These are phyloP conservation scores for Sphaeridia pumilis DNA, from an alignment of 2,888 invertebrate species.

Conservation along the genomic window DNA sequence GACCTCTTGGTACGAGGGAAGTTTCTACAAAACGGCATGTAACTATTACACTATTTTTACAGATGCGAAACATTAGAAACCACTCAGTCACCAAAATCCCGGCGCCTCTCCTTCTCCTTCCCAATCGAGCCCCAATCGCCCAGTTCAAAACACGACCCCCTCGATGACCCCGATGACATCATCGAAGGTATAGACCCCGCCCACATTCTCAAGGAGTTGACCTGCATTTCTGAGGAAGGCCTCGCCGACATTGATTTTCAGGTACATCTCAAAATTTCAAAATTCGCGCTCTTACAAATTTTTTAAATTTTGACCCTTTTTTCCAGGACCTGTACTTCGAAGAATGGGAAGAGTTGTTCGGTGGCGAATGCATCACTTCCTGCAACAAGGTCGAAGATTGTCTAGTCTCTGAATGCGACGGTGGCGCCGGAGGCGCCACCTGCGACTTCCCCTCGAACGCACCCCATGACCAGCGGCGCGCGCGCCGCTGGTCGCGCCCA, in stretches of 20 bases:
- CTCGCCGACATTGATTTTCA: conserved; percentile 71
- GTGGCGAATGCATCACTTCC: conserved; percentile 51
- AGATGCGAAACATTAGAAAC: conserved; percentile 39
- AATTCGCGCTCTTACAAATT: not conserved
- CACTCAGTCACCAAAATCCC: conserved; percentile 47
- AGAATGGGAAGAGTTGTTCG: conserved; percentile 35
- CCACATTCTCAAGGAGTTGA: conserved; percentile 47
- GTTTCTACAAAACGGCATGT: not conserved
- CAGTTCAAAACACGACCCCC: conserved; percentile 28
- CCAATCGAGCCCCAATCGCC: conserved; percentile 29
- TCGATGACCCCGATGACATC: conserved; percentile 2
- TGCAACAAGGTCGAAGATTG: conserved; percentile 55
- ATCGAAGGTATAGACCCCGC: conserved; percentile 22
- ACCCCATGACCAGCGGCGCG: conserved; percentile 42
- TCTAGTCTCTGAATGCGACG: conserved; percentile 40
- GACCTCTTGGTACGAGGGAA: too few species aligned
- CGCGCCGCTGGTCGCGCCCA: conserved; percentile 60
- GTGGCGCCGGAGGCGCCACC: conserved; percentile 48
- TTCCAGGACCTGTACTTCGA: conserved; percentile 27
- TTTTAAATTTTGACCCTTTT: not conserved
- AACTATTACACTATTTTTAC: not conserved
- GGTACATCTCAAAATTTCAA: conserved; percentile 40
- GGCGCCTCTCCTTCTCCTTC: conserved; percentile 38
- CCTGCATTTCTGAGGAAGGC: conserved; percentile 74
- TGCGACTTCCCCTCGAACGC: not conserved